Base-by-base conservation (phyloP, 2,888 invertebrate species). In the Apocheima hispidaria region DNA sequence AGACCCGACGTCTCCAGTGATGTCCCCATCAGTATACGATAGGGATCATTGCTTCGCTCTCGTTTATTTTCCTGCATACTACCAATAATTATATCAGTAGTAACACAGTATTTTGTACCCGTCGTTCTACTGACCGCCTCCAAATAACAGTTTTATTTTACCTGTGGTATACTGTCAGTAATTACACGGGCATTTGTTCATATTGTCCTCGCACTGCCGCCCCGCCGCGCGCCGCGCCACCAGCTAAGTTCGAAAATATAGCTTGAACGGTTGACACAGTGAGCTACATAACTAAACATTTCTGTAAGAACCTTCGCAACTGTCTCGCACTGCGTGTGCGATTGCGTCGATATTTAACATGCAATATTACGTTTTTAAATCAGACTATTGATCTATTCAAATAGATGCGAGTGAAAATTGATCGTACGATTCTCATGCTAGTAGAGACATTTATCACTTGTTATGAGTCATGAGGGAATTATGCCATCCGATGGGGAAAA, bases 341-440 rank as follows among this genome's bases (percentile, higher is more conserved):
- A 20, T 26, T 21, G 35, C 51, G 26, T 41, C 16, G 23, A 33
- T 30, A 40, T 53, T 41, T 50, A 36, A n/a, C 60, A 50, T 54
- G 60, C 54, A 50, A 49, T 35, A 33, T 50, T 43, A 49, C 59
- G 40, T 49, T 57, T 41, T 54, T 44, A 54, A n/a, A 44, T 43
- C 54, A 50, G 52, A 49, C 50, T 53, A 21, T 52, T 40, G 51
- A 49, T 60, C 43, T 54, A 40, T 50, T 52, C 43, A 36, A 56
- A 61, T 33, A 38, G 23, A 46, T 41, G 43, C 28, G 14, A 56
- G 56, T 57, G 60, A 60, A 60, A 57, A 63, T 38, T 52, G 23
- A 51, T 55, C 51, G 26, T 36, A 46, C 36, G 26, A 35, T 41
- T 60, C 10, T 12, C 38, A 44, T 20, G 35, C 0, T 35, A 18